Percentiles rank a stretch among this genome's conserved stretches.
These are phyloP conservation scores for Sericinus montela DNA, from an alignment of 2,888 invertebrate genomes.

Conservation along the genomic window DNA sequence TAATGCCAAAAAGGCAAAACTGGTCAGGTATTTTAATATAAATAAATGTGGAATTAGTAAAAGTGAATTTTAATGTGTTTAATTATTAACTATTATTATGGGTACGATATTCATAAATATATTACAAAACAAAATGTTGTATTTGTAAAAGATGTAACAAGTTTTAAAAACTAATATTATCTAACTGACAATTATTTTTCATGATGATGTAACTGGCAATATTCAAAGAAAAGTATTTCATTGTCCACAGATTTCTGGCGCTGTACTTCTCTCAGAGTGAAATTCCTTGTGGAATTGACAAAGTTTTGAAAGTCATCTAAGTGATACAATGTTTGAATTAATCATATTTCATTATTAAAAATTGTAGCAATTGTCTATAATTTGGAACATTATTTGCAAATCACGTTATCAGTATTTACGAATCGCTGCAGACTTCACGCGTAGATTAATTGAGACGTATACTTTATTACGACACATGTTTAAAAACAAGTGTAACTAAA, in stretches of 20 bases:
- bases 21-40: too few species aligned
- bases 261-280: slow-evolving; percentile 31
- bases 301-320: slow-evolving; percentile 23
- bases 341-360: too few species aligned
- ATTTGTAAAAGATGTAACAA: too few species aligned
- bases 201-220: slow-evolving; percentile 67
- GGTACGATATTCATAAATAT: too few species aligned
- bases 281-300: slow-evolving; percentile 37
- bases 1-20: too few species aligned
- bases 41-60: too few species aligned
- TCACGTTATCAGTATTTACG: not conserved
- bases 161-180: too few species aligned
- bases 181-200: not conserved
- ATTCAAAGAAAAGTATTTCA: slow-evolving; percentile 58
- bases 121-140: too few species aligned
- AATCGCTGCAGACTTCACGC: not conserved
- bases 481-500: not conserved
- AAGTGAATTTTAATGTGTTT: too few species aligned
- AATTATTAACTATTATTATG: too few species aligned
- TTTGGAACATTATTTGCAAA: not conserved
- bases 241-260: slow-evolving; percentile 67
- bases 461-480: not conserved
- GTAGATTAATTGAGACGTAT: not conserved
- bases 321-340: not conserved
- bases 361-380: not conserved